Percentiles rank a stretch among this genome's conserved stretches.
These are phyloP conservation scores for Melanchra persicariae DNA, from an alignment of 2,888 invertebrate species.

Conservation along the genomic window DNA sequence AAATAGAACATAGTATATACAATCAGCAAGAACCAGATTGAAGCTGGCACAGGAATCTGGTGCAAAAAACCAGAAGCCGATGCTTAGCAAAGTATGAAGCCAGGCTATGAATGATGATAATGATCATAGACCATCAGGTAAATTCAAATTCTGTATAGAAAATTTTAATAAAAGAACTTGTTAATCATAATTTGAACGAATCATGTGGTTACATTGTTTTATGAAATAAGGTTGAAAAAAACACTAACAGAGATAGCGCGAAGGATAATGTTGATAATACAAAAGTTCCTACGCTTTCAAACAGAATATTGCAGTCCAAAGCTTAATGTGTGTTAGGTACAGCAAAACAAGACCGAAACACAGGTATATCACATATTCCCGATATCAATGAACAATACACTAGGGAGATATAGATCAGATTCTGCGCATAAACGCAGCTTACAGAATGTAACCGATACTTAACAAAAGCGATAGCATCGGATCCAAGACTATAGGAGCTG, in stretches of 20 bases:
- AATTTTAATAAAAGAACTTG: no score
- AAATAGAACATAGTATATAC: not conserved
- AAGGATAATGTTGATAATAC: not conserved
- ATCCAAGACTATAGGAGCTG: slow-evolving; percentile 27
- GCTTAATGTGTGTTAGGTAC: not conserved
- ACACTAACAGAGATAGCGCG: not conserved
- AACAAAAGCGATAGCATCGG: slow-evolving; percentile 48
- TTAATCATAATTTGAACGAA: no score
- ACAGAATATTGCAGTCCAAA: not conserved
- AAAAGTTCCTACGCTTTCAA: not conserved
- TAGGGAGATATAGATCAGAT: slow-evolving; percentile 40
- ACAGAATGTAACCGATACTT: slow-evolving; percentile 42
- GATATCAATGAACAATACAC: slow-evolving; percentile 45
- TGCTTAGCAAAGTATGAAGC: no score
- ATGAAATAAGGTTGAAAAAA: no score
- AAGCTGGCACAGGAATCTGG: no score
- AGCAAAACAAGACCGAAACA: not conserved
- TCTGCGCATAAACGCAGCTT: slow-evolving; percentile 37
- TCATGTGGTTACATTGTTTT: no score
- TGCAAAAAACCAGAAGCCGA: no score
- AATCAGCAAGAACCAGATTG: not conserved
- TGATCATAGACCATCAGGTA: not conserved
- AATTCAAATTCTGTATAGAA: no score
- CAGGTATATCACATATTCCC: slow-evolving; percentile 8
- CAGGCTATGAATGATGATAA: no score